Conservation (phyloP, 2,113 vertebrate species). For the Potamarius usumacintae region DNA sequence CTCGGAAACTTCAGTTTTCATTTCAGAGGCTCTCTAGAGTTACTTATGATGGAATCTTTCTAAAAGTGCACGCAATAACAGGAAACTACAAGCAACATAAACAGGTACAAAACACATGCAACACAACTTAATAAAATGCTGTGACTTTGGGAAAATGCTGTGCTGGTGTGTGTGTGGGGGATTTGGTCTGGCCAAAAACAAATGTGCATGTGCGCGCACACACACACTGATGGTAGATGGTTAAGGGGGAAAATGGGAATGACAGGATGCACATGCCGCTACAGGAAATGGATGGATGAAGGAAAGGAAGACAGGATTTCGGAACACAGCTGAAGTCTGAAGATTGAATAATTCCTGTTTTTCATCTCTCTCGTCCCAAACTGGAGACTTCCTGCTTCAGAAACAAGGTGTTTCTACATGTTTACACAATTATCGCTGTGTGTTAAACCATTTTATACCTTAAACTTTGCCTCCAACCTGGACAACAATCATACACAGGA, state of each 20-base stretch:
- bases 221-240: not conserved
- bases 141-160: not conserved
- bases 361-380: not conserved
- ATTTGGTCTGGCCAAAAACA: not conserved
- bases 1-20: not conserved
- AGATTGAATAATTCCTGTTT: conserved; percentile 50
- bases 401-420: not conserved
- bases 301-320: conserved; percentile 31
- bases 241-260: not conserved
- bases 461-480: not conserved
- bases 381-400: not conserved
- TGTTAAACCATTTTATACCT: not conserved
- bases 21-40: not conserved
- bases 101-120: too few relatives aligned
- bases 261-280: conserved; percentile 53
- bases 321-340: conserved; percentile 41
- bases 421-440: not conserved
- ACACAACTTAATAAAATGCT: not conserved
- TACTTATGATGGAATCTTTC: not conserved
- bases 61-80: too few relatives aligned
- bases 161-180: not conserved
- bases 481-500: not conserved
- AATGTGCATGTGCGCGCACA: not conserved
- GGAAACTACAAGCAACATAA: too few relatives aligned
- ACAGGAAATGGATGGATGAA: conserved; percentile 45